Percentiles rank a stretch among this genome's conserved stretches.
These are phyloP conservation scores for Agonopterix heracliana DNA, from an alignment of 2,888 invertebrate species.

Conservation along the genomic window DNA sequence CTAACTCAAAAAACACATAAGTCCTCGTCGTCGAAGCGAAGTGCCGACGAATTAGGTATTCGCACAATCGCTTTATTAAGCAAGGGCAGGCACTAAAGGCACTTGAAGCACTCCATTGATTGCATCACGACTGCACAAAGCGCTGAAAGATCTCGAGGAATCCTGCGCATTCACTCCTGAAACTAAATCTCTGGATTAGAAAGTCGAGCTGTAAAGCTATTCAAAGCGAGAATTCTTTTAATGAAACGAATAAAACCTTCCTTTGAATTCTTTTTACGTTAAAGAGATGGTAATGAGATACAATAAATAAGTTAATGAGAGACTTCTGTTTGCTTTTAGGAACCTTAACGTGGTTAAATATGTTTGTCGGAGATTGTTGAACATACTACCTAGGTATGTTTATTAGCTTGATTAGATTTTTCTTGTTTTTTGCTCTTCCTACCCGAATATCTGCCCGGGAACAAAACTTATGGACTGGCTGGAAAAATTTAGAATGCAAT, in stretches of 20 bases:
- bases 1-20: too few relatives aligned
- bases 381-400: too few relatives aligned
- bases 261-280: conserved; percentile 3
- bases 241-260: conserved; percentile 21
- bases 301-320: not conserved
- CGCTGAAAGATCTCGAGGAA: conserved; percentile 35
- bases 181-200: conserved; percentile 51
- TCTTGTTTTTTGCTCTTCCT: too few relatives aligned
- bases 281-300: not conserved
- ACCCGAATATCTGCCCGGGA: too few relatives aligned
- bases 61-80: conserved; percentile 43
- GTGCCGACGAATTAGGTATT: conserved; percentile 25
- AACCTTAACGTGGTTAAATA: too few relatives aligned
- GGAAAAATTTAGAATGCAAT: too few relatives aligned
- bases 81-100: not conserved
- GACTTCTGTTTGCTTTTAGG: not conserved
- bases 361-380: too few relatives aligned
- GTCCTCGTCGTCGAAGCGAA: not conserved
- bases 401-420: too few relatives aligned
- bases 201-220: conserved; percentile 31
- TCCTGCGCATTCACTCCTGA: conserved; percentile 45
- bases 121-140: conserved; percentile 55
- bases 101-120: conserved; percentile 47
- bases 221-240: conserved; percentile 36
- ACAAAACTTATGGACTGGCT: too few relatives aligned